A percentile compares a stretch with the other conserved stretches of the same genome.
Evolutionary conservation across 1,140 invertebrate genomes (phyloP).

Genomic region (Zaprionus camerounensis): DNA sequence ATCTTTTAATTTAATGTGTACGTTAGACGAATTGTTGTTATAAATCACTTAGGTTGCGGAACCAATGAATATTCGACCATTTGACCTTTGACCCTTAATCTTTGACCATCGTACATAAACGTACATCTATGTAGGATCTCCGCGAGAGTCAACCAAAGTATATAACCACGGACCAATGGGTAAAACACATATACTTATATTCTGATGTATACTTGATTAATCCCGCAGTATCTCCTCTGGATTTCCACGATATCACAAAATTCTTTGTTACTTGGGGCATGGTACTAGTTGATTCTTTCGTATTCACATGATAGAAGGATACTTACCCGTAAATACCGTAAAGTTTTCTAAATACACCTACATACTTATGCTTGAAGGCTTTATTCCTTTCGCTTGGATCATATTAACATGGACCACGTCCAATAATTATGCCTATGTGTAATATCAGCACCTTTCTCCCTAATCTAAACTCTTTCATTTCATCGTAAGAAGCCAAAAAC

Average conservation of each 20-base stretch:
- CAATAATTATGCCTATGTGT: slow-evolving; percentile 16
- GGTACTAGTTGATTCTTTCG: slow-evolving; percentile 22
- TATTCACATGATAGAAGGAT: slow-evolving; percentile 34
- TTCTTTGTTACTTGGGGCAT: slow-evolving; percentile 4
- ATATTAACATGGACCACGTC: slow-evolving; percentile 14
- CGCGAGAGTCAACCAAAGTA: slow-evolving; percentile 3
- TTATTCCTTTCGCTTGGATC: slow-evolving; percentile 32
- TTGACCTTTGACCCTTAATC: slow-evolving; percentile 55
- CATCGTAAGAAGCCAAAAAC: slow-evolving; percentile 8
- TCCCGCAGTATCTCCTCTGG: slow-evolving; percentile 2
- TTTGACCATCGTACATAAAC: slow-evolving; percentile 37
- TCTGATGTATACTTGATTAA: slow-evolving; percentile 8
- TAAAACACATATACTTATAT: slow-evolving; percentile 13
- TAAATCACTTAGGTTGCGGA: slow-evolving; percentile 62
- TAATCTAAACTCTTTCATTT: slow-evolving; percentile 26
- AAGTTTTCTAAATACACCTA: not conserved
- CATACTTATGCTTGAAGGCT: slow-evolving; percentile 27
- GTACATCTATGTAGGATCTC: slow-evolving; percentile 20
- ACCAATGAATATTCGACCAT: slow-evolving; percentile 50
- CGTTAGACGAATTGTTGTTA: slow-evolving; percentile 56
- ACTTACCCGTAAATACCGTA: slow-evolving; percentile 11
- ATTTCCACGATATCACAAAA: slow-evolving; percentile 4
- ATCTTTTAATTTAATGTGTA: slow-evolving; percentile 66
- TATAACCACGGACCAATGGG: slow-evolving; percentile 49
- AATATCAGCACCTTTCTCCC: slow-evolving; percentile 36